Evolutionary conservation across 2,797 vertebrate genomes (phyloP).

Genomic region (Macroramphosus scolopax): DNA sequence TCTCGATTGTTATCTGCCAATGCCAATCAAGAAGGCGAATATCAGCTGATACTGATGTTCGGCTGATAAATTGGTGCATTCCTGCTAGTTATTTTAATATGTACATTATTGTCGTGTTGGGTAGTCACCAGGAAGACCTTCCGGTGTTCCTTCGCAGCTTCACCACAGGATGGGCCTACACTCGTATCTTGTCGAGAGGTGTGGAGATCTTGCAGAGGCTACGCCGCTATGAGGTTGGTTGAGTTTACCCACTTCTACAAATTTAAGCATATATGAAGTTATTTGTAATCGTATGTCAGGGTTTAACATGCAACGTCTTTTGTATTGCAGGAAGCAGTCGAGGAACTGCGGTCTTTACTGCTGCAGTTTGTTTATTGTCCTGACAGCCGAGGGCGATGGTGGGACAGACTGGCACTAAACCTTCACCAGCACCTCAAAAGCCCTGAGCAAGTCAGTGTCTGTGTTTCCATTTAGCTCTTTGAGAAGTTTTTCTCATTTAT

Average conservation of each 20-base stretch:
- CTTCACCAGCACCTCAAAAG: conserved; percentile 92
- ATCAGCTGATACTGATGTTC: neutral
- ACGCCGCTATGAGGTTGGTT: conserved; percentile 84
- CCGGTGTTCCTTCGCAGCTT: conserved; percentile 89
- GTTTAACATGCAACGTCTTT: conserved; percentile 2
- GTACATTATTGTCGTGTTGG: conserved; percentile 19
- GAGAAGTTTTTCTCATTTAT: too few species aligned
- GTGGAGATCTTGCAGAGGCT: conserved; percentile 94
- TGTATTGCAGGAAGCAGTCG: conserved; percentile 82
- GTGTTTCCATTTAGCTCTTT: too few species aligned
- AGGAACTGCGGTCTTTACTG: conserved; percentile 83
- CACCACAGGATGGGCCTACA: conserved; percentile 91
- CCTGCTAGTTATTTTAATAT: conserved; percentile 1
- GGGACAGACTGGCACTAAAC: conserved; percentile 94
- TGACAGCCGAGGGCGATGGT: conserved; percentile 93
- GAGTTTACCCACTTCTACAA: neutral
- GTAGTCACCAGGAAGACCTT: conserved; percentile 81
- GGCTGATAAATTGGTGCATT: too few species aligned
- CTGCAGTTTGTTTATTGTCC: conserved; percentile 85
- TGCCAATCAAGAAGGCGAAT: too few species aligned
- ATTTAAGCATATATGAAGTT: neutral
- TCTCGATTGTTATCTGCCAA: too few species aligned
- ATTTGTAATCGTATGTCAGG: neutral
- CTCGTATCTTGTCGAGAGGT: conserved; percentile 85
- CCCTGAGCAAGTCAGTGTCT: conserved; percentile 78